Base-by-base conservation (phyloP, 2,888 invertebrate genomes). In the Prosapia bicincta region DNA sequence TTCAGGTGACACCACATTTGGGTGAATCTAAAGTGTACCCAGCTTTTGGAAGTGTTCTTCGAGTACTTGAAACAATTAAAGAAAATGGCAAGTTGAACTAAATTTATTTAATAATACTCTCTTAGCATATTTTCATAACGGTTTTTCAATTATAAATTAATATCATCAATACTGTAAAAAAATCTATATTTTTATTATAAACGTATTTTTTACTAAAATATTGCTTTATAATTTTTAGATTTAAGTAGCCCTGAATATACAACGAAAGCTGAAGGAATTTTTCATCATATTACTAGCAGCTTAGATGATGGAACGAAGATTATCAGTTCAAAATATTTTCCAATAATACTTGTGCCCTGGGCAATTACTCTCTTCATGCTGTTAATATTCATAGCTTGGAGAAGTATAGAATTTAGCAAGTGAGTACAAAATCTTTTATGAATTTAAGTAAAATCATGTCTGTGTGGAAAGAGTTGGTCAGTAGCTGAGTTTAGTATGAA, bases 31-130 rank as follows among this genome's bases (percentile, higher is more conserved):
- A 72, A 26, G 78, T 79, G 76, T 80, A 79, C 71, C 79, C 80
- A 20, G 80, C 78, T 0, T 80, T 80, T 43, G 80, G 79, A 26
- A 78, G 79, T 5, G 78, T 80, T 20, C 77, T 80, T 76, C 66
- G 79, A 20, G 77, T 80, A 10, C 76, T 80, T 26, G 80, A 80
- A 76, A 80, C 80, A 10, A 80, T 80, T 79, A 79, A 78, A 25
- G 72, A 78, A 74, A 76, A 77, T 76, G 80, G 77, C 78, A 38
- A 69, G 73, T 26, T 3, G 7, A 32, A 38, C 9, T 13, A 30
- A 30, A n/a, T n/a, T n/a, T n/a, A n/a, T 43, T 43, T 13, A 43
- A 43, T 43, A 10, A 43, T 43, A 43, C 10, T n/a, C n/a, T n/a
- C n/a, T n/a, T 24, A 65, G 23, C 66, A 65, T 7, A 65, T 65